These are phyloP conservation scores for Enteromius argenteus DNA, from an alignment of 2,797 vertebrate species.

Conservation along the genomic window DNA sequence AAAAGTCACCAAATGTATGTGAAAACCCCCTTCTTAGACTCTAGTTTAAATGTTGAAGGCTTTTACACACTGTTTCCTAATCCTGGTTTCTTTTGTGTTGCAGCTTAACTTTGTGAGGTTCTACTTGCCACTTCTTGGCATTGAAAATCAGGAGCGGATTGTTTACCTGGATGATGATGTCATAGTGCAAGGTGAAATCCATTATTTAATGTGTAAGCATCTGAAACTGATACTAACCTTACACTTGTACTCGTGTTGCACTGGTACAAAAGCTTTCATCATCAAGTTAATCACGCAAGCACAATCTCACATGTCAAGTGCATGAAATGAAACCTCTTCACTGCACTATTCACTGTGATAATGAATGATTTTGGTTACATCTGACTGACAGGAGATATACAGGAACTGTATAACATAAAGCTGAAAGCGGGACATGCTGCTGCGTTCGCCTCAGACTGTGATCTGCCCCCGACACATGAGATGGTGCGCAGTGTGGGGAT, in stretches of 20 bases:
- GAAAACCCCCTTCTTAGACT: not conserved
- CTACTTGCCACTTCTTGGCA: constrained; percentile 90
- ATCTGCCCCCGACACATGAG: constrained; percentile 91
- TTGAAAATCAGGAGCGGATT: constrained; percentile 84
- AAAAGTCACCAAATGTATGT: not conserved
- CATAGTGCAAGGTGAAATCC: constrained; percentile 90
- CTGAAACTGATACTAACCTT: not conserved
- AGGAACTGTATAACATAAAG: constrained; percentile 85
- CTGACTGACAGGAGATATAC: constrained; percentile 86
- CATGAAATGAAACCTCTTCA: not conserved
- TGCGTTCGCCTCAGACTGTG: constrained; percentile 94
- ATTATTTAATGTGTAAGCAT: not conserved
- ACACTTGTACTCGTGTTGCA: not conserved
- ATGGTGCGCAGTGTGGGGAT: constrained; percentile 90
- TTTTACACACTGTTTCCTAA: not conserved
- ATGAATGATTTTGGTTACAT: not conserved
- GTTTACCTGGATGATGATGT: constrained; percentile 96
- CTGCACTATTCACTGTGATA: not conserved
- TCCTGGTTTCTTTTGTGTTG: constrained; percentile 55
- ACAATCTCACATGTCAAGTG: not conserved
- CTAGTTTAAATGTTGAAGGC: not conserved
- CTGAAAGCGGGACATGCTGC: constrained; percentile 89
- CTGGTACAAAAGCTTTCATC: not conserved
- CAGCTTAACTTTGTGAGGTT: constrained; percentile 97
- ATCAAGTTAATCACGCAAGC: not conserved